These are phyloP conservation scores for Poecile montanus DNA, from an alignment of 2,797 vertebrate species.

Conservation along the genomic window DNA sequence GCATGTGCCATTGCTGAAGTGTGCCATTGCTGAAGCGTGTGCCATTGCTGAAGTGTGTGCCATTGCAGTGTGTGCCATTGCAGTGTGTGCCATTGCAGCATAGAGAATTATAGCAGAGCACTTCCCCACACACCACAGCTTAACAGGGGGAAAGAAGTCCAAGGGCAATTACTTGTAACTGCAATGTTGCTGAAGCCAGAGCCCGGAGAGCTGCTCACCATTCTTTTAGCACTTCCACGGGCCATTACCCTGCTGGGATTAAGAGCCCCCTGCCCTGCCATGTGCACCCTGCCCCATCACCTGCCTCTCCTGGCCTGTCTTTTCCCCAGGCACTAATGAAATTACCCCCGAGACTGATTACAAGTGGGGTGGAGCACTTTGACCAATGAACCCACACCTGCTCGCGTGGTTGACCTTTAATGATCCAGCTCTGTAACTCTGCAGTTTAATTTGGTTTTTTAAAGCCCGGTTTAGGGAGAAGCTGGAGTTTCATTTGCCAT, in stretches of 20 bases:
- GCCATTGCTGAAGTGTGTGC: too few species aligned
- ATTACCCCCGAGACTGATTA: conserved; percentile 41
- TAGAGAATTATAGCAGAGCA: background rate
- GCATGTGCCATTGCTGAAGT: too few species aligned
- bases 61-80: background rate
- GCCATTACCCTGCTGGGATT: conserved; percentile 47
- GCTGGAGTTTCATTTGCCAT: conserved; percentile 15
- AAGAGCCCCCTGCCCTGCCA: background rate
- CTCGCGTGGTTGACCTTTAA: conserved; percentile 55
- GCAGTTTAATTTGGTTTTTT: background rate
- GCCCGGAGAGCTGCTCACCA: background rate
- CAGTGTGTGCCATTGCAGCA: background rate
- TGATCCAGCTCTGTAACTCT: background rate
- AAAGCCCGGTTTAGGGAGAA: background rate
- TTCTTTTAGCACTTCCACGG: conserved; percentile 49
- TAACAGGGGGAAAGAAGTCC: background rate
- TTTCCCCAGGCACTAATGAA: conserved; percentile 62
- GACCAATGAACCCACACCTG: conserved; percentile 44
- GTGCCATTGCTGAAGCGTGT: too few species aligned
- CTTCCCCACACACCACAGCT: background rate
- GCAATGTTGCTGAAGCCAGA: background rate
- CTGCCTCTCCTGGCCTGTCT: background rate
- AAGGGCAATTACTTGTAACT: background rate
- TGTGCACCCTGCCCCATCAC: background rate
- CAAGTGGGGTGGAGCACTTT: conserved; percentile 25